These are phyloP conservation scores for Acropternis orthonyx DNA, from an alignment of 2,797 vertebrate genomes.

Conservation along the genomic window DNA sequence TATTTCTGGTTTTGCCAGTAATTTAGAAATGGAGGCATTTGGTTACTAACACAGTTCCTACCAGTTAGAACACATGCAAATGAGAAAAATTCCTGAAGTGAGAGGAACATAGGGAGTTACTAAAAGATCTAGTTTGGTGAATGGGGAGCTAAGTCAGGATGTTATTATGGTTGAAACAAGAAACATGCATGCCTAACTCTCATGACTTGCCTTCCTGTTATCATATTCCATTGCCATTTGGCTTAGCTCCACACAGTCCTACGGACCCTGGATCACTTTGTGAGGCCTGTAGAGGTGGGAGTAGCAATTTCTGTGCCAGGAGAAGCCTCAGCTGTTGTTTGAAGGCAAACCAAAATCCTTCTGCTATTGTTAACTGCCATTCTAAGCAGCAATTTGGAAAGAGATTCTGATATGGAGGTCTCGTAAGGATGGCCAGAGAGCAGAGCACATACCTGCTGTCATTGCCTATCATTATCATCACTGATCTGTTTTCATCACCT, in stretches of 20 bases:
- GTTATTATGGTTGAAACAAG: not conserved
- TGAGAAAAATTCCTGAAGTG: not conserved
- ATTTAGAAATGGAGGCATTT: not conserved
- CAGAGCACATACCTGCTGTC: not conserved
- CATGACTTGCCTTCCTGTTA: not conserved
- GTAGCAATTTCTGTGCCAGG: not conserved
- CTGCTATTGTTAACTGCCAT: not conserved
- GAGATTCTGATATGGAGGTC: not conserved
- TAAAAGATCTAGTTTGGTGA: not conserved
- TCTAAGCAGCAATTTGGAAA: not conserved
- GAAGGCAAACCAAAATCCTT: not conserved
- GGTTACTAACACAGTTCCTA: not conserved
- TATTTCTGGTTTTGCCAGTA: not conserved
- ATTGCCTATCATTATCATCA: not conserved
- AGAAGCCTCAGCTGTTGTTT: not conserved
- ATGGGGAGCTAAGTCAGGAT: not conserved
- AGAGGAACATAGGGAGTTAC: not conserved
- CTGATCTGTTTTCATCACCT: rapidly evolving
- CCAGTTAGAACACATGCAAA: rapidly evolving
- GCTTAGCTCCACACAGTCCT: not conserved
- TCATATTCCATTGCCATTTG: not conserved
- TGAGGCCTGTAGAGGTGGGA: not conserved
- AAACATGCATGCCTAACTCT: not conserved
- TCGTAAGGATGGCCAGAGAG: not conserved
- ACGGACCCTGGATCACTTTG: not conserved